Conservation (phyloP, 1,140 invertebrate genomes). For the Psix sp. region DNA sequence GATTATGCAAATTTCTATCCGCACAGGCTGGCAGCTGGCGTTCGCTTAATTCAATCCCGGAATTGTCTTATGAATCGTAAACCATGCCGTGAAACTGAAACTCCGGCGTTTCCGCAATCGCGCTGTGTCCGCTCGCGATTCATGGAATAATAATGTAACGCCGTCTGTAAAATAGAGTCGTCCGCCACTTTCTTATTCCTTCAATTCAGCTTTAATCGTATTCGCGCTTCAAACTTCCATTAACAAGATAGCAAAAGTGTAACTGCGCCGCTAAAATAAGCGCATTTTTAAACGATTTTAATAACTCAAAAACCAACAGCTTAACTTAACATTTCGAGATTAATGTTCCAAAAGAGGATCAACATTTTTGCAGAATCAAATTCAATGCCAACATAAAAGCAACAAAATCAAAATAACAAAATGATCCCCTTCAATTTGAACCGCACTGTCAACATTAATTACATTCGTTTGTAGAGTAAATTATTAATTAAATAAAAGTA, state of each 20-base stretch:
- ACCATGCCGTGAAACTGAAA: conserved; percentile 70
- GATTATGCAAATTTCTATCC: conserved; percentile 75
- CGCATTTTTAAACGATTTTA: too few species aligned
- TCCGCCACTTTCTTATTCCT: conserved; percentile 40
- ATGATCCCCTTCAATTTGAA: too few species aligned
- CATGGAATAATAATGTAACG: conserved; percentile 63
- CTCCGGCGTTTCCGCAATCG: conserved; percentile 47
- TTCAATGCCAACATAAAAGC: too few species aligned
- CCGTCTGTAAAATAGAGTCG: conserved; percentile 52
- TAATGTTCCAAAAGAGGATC: too few species aligned
- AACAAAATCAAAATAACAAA: too few species aligned
- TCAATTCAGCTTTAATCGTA: conserved; percentile 35
- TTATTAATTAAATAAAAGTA: conserved; percentile 44
- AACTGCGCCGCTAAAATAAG: too few species aligned
- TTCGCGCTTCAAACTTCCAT: conserved; percentile 11
- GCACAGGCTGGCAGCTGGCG: conserved; percentile 71
- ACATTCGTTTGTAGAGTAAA: conserved; percentile 26
- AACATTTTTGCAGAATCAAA: too few species aligned
- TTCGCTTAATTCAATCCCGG: conserved; percentile 75
- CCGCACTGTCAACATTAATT: too few species aligned
- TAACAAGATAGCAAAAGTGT: conserved; percentile 9
- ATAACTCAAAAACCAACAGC: too few species aligned
- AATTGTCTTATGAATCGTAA: conserved; percentile 77
- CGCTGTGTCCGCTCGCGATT: conserved; percentile 34
- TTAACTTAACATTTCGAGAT: too few species aligned